These are phyloP conservation scores for Shinisaurus crocodilurus DNA, from an alignment of 2,113 vertebrate species.

Conservation along the genomic window DNA sequence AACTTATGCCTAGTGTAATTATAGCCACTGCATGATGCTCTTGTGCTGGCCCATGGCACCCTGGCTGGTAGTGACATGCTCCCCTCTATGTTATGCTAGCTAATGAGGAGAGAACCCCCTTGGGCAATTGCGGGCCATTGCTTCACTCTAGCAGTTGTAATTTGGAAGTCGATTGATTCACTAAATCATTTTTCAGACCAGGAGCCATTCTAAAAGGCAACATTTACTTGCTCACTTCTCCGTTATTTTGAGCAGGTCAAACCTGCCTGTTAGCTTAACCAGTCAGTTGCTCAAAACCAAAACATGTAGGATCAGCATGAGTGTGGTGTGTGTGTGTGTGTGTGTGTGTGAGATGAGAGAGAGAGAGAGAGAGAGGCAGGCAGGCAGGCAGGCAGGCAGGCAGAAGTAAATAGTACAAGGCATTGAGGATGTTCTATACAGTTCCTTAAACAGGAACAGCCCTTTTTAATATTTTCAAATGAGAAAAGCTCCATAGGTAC, in stretches of 20 bases:
- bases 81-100: not conserved
- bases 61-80: conserved; percentile 1
- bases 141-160: not conserved
- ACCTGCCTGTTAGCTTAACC: not conserved
- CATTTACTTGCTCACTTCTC: not conserved
- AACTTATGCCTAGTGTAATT: not conserved
- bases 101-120: conserved; percentile 12
- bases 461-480: not conserved
- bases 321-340: not conserved
- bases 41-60: not conserved
- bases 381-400: too few species aligned
- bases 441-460: not conserved
- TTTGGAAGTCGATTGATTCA: not conserved
- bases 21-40: not conserved
- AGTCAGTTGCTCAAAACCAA: not conserved
- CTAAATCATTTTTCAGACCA: conserved; percentile 6
- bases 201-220: conserved; percentile 5
- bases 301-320: not conserved
- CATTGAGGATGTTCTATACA: not conserved
- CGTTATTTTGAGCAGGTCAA: conserved; percentile 19
- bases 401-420: not conserved
- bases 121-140: conserved; percentile 7
- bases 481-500: not conserved
- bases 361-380: too few species aligned
- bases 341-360: not conserved